Percentiles rank a stretch among this genome's conserved stretches.
Evolutionary conservation across 2,113 vertebrate genomes (phyloP).

Genomic region (Parus major): DNA sequence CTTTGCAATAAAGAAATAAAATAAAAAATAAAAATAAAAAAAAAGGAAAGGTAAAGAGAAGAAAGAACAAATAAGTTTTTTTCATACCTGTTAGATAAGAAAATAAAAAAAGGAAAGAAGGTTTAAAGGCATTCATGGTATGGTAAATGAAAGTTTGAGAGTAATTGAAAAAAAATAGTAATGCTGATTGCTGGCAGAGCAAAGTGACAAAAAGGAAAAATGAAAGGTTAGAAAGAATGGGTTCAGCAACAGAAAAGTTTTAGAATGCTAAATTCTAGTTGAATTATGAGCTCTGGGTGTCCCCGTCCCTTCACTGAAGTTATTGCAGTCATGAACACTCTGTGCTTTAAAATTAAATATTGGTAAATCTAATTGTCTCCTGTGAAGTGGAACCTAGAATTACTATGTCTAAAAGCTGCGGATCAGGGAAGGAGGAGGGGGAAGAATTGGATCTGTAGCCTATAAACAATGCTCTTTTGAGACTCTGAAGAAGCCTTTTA

Average conservation of each 20-base stretch:
- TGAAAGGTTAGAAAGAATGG: not conserved
- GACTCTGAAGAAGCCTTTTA: conserved; percentile 32
- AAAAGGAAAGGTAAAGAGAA: too few species aligned
- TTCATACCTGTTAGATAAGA: not conserved
- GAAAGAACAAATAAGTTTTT: not conserved
- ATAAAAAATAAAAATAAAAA: too few species aligned
- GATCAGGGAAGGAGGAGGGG: not conserved
- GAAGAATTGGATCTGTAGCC: not conserved
- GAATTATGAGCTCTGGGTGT: conserved; percentile 46
- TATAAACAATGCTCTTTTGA: conserved; percentile 57
- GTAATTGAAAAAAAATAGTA: conserved; percentile 15
- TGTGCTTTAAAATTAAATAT: conserved; percentile 69
- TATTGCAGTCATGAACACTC: conserved; percentile 49
- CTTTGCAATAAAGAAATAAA: not conserved
- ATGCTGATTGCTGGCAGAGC: not conserved
- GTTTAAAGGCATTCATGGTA: not conserved
- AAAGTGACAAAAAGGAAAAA: conserved; percentile 32
- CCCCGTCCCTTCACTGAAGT: not conserved
- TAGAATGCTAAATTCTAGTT: conserved; percentile 40
- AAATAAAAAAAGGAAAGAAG: not conserved
- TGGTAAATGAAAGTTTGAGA: not conserved
- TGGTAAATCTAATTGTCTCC: conserved; percentile 70
- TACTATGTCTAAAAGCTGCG: conserved; percentile 28
- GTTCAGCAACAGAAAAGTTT: not conserved
- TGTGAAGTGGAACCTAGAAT: conserved; percentile 52